Evolutionary conservation across 2,888 invertebrate genomes (phyloP), one percentile per base, ranked within the genome.

Genomic region (Trachelus iudaicus): DNA sequence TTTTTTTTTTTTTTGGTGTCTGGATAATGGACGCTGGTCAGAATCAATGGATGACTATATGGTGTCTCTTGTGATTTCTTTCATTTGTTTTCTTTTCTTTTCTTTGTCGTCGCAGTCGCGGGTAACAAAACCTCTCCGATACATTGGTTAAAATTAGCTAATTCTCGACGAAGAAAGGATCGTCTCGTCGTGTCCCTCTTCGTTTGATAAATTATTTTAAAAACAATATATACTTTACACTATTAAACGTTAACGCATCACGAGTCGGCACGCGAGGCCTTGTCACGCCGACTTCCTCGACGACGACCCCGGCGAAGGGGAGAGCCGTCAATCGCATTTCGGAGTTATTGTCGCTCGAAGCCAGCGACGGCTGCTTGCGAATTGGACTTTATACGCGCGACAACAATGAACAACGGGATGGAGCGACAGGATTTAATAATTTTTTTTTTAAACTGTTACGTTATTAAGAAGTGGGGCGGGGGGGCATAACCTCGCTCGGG

Each of bases 71-170:
- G 56, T 56, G 56, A 11, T 71, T 30, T 34, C 6, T 73, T 79
- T 68, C 68, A 69, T 34, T 69, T n/a, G n/a, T n/a, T n/a, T n/a
- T n/a, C n/a, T 75, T 69, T 75, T 35, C 77, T 77, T 73, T 73
- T 75, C 77, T 75, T 69, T 78, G 76, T 77, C 77, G 78, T 81
- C 84, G 73, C 30, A 15, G 34, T 77, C 73, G 35, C 69, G 56
- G 35, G 69, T 77, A 69, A 73, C 23, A n/a, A 69, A 79, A 73
- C 73, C n/a, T 69, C 73, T 73, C 35, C 73, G 69, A 75, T 35
- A 37, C 69, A 31, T 76, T 78, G 34, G 1, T 77, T 77, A 71
- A 56, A 56, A 56, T 56, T 56, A 56, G 56, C 56, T 56, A 56
- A 56, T 56, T 56, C 23, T 56, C 56, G 23, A 56, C 56, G 56